Evolutionary conservation across 2,888 invertebrate species (phyloP), one percentile per base, ranked within the genome.

Genomic region (Macrophya alboannulata): DNA sequence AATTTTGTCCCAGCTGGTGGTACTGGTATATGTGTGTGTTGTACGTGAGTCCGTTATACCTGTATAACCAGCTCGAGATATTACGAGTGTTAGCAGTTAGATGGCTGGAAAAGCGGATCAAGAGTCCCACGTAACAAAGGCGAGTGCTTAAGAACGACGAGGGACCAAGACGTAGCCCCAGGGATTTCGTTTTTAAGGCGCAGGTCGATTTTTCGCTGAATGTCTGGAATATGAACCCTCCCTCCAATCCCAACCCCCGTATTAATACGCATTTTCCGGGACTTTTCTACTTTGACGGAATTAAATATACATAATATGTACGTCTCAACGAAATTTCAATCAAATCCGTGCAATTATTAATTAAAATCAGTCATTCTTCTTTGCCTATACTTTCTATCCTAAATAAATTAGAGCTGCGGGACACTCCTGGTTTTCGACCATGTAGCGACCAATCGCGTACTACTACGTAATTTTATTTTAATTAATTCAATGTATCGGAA

Each of bases 21-120:
- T n/a, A 31, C 31, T 31, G 31, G 31, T 51, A 51, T 51, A 51
- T 37, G 4, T 37, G 0, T 31, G 31, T 31, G 31, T 31, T 31
- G 31, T 31, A 31, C 3, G 31, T 31, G 31, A 2, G 31, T 31
- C 1, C 31, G 31, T 31, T 72, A 72, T 40, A 72, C 40, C n/a
- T 43, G 10, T 72, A 72, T n/a, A 72, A 1, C 31, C 15, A 31
- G 45, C 76, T 25, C 25, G 76, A 40, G 59, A 79, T 79, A 48
- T 55, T 17, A 79, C 79, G 55, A 79, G 79, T 79, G 59, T 59
- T 79, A 31, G 81, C 59, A 55, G 77, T 77, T 37, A 43, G 43
- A 81, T 21, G 81, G 62, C 81, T 40, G 81, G 81, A 81, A 81
- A 81, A 62, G 59, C 81, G 81, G 81, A 81, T 81, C 51, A 81